Evolutionary conservation across 2,888 invertebrate genomes (phyloP).

Genomic region (Hirudinaria manillensis): DNA sequence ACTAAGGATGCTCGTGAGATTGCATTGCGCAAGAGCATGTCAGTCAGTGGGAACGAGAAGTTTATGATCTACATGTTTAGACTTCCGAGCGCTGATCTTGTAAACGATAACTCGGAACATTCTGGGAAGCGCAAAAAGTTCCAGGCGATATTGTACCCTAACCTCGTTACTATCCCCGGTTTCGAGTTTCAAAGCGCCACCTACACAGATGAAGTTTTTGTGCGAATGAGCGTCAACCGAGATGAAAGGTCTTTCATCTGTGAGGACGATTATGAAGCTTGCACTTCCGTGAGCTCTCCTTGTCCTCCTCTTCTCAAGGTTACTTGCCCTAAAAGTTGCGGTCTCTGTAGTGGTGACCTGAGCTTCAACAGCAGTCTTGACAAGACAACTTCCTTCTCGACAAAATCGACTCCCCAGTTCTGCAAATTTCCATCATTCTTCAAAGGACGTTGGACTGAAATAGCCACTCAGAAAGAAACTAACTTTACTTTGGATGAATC

Average conservation of each 20-base stretch:
- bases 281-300: background rate
- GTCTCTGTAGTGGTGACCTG: conserved; percentile 1
- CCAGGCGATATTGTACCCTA: background rate
- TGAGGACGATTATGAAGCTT: conserved; percentile 13
- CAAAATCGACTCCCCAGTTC: background rate
- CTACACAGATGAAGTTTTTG: background rate
- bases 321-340: background rate
- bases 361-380: background rate
- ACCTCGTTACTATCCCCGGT: background rate
- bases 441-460: background rate
- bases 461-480: background rate
- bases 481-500: too few relatives aligned
- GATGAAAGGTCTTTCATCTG: background rate
- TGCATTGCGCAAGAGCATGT: background rate
- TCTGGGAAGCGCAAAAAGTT: background rate
- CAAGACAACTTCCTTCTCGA: background rate
- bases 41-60: background rate
- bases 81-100: background rate
- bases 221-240: background rate
- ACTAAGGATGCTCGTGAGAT: background rate
- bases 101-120: too few relatives aligned
- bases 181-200: background rate
- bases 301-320: background rate
- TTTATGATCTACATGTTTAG: background rate
- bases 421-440: background rate